phyloP scores from a whole-genome alignment of 2,113 vertebrate genomes.

The Ophthalmolycus amberensis region DNA sequence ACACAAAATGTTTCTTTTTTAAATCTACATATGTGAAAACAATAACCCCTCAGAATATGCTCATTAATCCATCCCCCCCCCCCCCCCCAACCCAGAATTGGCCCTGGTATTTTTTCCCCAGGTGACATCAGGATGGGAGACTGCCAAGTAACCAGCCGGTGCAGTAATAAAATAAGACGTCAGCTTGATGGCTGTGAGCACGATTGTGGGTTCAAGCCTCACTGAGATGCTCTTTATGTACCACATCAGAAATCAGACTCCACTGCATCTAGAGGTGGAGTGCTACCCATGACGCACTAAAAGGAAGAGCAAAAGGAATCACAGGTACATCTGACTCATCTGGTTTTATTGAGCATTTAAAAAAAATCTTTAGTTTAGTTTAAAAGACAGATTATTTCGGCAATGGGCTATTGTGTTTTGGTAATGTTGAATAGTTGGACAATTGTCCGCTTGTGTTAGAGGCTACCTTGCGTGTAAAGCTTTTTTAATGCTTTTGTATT shows the following conservation, averaged over 20 bases:
- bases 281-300: neutral
- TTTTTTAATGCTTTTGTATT: neutral
- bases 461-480: neutral
- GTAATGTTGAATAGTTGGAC: neutral
- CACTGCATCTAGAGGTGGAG: slow-evolving; percentile 3
- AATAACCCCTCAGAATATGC: neutral
- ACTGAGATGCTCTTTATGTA: slow-evolving; percentile 17
- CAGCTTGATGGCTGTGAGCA: slow-evolving; percentile 42
- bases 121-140: slow-evolving; percentile 39
- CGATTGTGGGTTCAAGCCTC: slow-evolving; percentile 22
- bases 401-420: neutral
- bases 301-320: slow-evolving; percentile 26
- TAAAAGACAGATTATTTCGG: neutral
- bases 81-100: neutral
- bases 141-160: slow-evolving; percentile 69
- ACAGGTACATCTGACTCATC: slow-evolving; percentile 39
- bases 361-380: neutral
- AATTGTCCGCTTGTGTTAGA: neutral
- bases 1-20: neutral
- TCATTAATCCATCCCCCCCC: neutral
- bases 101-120: neutral
- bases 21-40: neutral
- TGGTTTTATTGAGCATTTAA: slow-evolving; percentile 1
- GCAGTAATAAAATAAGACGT: slow-evolving; percentile 61
- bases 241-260: slow-evolving; percentile 23